Base-by-base conservation (phyloP, 2,113 vertebrate genomes). In the Azemiops feae region DNA sequence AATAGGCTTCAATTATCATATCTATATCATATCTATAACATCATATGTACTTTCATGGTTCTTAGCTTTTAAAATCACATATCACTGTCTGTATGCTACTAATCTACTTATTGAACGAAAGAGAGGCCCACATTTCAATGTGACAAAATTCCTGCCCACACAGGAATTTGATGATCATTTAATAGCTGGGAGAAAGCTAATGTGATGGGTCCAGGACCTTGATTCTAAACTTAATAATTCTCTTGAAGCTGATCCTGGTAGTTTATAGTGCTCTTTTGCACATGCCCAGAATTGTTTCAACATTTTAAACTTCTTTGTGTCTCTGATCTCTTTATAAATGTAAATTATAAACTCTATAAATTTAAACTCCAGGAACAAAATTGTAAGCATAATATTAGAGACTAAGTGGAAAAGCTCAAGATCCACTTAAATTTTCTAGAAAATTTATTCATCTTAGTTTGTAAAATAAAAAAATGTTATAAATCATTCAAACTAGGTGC, bases 371-470 rank as follows among this genome's bases (percentile, higher is more conserved):
- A 58, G 85, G 2, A 69, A 11, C n/a, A 89, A 89, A 57, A 58
- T 9, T 89, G 60, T 20, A 89, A 2, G 0, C 14, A 4, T 47
- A 45, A 87, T 58, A 53, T 52, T 87, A 93, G 91, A 94, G 94
- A 53, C 12, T 53, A 52, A 5, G 30, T 55, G n/a, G 27, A 2
- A 0, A 2, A 3, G 91, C 91, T 86, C 14, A 0, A 85, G 64
- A 60, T 34, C 91, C 2, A 91, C 85, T 64, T 27, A 85, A 0
- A 34, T 34, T 92, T 86, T 23, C 89, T 89, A 85, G 60, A 43
- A 25, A 91, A 93, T 92, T 55, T 60, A 53, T 90, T 64, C 54
- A 85, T 95, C n/a, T 23, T 25, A 89, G 55, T 18, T 47, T 55
- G 53, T 90, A 64, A 5, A 53, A 58, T 58, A 27, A 58, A 23